phyloP scores from a whole-genome alignment of 2,797 vertebrate species.

The Mormyrops boulengeri region DNA sequence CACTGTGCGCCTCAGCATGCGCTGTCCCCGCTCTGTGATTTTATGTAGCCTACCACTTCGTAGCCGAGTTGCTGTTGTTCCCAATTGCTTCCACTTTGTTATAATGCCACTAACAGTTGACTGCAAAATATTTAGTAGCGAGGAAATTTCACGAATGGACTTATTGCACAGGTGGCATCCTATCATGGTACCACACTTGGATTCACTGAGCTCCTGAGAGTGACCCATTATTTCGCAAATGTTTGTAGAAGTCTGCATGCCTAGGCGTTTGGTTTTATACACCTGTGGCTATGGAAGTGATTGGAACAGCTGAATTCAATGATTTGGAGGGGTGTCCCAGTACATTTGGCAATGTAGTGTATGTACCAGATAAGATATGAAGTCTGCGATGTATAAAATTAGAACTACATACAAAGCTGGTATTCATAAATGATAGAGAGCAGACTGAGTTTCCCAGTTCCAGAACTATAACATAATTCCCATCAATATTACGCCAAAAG shows the following conservation, averaged over 20 bases:
- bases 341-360: neutral
- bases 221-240: neutral
- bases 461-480: neutral
- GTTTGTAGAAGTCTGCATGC: neutral
- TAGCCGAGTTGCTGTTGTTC: neutral
- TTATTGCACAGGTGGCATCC: neutral
- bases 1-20: no score
- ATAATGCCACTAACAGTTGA: neutral
- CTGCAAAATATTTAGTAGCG: neutral
- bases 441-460: neutral
- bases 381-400: neutral
- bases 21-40: neutral
- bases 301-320: neutral
- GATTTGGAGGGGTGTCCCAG: neutral
- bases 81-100: neutral
- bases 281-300: neutral
- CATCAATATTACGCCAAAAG: neutral
- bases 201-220: neutral
- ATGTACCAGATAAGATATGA: neutral
- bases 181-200: neutral
- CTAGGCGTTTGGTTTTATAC: neutral
- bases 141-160: neutral
- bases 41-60: neutral
- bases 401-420: neutral
- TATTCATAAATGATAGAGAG: neutral